Conservation (phyloP, 2,113 vertebrate species). For the Antechinus flavipes region DNA sequence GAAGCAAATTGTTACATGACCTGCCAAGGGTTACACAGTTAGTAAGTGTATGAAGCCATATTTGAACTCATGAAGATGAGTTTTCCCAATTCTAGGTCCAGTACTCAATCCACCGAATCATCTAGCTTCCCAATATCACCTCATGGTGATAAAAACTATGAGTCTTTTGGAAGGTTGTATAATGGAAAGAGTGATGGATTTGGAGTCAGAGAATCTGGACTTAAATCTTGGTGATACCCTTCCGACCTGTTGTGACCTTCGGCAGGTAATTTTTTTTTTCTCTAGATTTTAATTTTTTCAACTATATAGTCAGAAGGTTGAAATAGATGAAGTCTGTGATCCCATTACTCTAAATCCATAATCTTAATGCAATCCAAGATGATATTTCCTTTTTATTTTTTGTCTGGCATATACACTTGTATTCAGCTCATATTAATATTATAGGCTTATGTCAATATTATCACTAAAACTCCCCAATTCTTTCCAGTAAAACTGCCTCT, state of each 20-base stretch:
- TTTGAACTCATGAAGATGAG: not conserved
- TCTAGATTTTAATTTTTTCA: not conserved
- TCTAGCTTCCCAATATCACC: not conserved
- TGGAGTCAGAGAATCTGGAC: not conserved
- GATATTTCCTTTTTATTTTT: not conserved
- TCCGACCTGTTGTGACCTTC: not conserved
- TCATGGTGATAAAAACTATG: not conserved
- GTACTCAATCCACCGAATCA: not conserved
- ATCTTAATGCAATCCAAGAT: not conserved
- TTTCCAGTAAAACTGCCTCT: not conserved
- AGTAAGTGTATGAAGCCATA: not conserved
- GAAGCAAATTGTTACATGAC: not conserved
- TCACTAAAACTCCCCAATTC: not conserved
- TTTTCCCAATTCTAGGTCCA: not conserved
- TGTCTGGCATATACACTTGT: not conserved
- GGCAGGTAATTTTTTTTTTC: not conserved
- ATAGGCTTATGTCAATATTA: not conserved
- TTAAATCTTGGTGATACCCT: too few relatives aligned
- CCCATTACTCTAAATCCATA: not conserved
- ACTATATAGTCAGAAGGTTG: not conserved
- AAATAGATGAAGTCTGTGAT: not conserved
- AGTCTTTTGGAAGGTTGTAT: not conserved
- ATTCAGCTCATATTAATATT: not conserved
- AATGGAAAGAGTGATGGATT: not conserved
- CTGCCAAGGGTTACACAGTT: not conserved